Base-by-base conservation (phyloP, 1,140 invertebrate species). In the Drosophila santomea region DNA sequence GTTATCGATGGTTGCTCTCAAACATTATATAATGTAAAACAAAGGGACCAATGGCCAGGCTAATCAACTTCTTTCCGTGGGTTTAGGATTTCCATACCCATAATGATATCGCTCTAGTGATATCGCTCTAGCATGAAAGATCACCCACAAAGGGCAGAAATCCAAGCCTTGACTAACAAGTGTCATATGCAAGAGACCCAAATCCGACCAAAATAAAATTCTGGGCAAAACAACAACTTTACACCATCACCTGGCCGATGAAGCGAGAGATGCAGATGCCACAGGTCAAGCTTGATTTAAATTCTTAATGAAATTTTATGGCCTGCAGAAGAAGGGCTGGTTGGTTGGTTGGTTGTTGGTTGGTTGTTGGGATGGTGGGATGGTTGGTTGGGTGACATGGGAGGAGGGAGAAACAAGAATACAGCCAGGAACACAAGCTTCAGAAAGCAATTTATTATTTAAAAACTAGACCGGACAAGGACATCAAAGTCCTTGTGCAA, bases 381-480 rank as follows among this genome's bases (percentile, higher is more conserved):
- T 39, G 38, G 38, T 25, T 15, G 32, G 60, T 2, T 4, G 25
- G 25, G 25, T 25, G 35, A 62, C 32, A 12, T 45, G 45, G 14
- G 11, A 28, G 20, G 48, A 39, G 45, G 14, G 11, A 28, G 20
- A 41, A 39, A 44, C 10, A 39, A 39, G 11, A 39, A 61, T 14
- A 62, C 32, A 52, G 25, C 39, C 57, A 47, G 58, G 32, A 36
- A 39, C 38, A 39, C 38, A 39, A 69, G 78, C 79, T 67, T 77
- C 78, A 62, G 39, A 81, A 80, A 71, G 73, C 66, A 80, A 80
- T 80, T 81, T 72, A 80, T 80, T 80, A 80, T 80, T 80, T 81
- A 80, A 80, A 80, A 80, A 75, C 71, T 74, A 64, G 72, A 60
- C 51, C 45, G 72, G 52, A 71, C 59, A 74, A 51, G 59, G 71